Conservation (phyloP, 30 jellyfish, hydroid and myxozoan genomes). For the Cassiopea xamachana region DNA sequence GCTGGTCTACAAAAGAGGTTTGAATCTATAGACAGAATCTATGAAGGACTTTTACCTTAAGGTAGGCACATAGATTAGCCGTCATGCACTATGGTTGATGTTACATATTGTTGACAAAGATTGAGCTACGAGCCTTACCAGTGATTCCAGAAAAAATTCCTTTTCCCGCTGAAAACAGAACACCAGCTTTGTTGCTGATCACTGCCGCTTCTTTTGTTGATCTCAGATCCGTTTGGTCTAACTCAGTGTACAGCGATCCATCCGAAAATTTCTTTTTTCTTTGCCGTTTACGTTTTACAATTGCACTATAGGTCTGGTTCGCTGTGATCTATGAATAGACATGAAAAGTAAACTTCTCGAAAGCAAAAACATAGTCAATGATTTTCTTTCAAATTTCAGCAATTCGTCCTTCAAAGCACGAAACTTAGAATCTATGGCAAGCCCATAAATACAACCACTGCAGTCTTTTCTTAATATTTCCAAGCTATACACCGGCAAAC, state of each 20-base stretch:
- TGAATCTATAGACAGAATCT: too few relatives aligned
- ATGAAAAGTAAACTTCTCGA: background rate
- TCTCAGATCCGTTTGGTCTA: constrained; percentile 1
- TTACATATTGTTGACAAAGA: background rate
- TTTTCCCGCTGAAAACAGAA: constrained; percentile 93
- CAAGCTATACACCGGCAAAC: too few relatives aligned
- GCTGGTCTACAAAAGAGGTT: too few relatives aligned
- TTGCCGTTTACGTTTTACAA: constrained; percentile 42
- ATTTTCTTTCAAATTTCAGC: too few relatives aligned
- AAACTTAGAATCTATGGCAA: too few relatives aligned
- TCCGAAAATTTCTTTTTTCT: constrained; percentile 36
- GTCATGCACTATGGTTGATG: background rate
- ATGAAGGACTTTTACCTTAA: too few relatives aligned
- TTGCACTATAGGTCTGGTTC: background rate
- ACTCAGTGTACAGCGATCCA: constrained; percentile 4
- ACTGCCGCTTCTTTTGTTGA: constrained; percentile 31
- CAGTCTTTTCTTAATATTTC: too few relatives aligned
- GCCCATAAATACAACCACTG: too few relatives aligned
- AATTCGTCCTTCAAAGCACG: too few relatives aligned
- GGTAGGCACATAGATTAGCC: too few relatives aligned
- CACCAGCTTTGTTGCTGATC: constrained; percentile 86
- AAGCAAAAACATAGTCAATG: too few relatives aligned
- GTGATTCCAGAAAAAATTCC: constrained; percentile 84
- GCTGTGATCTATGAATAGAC: background rate
- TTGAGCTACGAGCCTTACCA: constrained; percentile 50